Evolutionary conservation across 2,797 vertebrate species (phyloP), one percentile per base, ranked within the genome.

Genomic region (Todus mexicanus): DNA sequence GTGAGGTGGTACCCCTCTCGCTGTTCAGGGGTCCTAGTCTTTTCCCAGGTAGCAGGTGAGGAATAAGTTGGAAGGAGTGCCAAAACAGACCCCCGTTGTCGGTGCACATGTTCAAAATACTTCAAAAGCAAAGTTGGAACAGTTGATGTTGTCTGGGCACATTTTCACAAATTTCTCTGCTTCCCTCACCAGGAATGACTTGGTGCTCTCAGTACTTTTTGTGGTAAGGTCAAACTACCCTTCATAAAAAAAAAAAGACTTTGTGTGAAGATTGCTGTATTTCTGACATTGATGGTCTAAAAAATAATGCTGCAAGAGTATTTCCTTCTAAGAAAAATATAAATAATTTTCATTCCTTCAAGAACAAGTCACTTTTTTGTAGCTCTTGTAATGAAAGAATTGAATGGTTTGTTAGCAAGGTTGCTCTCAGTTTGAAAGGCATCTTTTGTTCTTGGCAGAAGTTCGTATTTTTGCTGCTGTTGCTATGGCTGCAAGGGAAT

Each of bases 71-170:
- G 35, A 66, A 71, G 15, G n/a, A 25, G 14, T 35, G 14, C 1
- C 4, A n/a, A 31, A 77, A 78, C 21, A 31, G 18, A n/a, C 9
- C 5, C 10, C 23, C 17, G 6, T 37, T 65, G 27, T 29, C 35
- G 51, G 19, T 22, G 11, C 35, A 37, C 0, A 0, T 0, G 1
- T 56, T 66, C 48, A 61, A 37, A 83, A 60, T 61, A 17, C 59
- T 78, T 50, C n/a, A 48, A 29, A 69, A 74, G n/a, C 31, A 10
- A n/a, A 69, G 33, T 35, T 69, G 26, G 45, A 63, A 26, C 13
- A 42, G 33, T 33, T 77, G n/a, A 9, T 12, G 37, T 69, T 48
- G n/a, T 23, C 23, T 50, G 25, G 14, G 12, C 1, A 2, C 8
- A 15, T 11, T 57, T 50, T 45, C 25, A 42, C 26, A 26, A 29